Evolutionary conservation across 1,140 invertebrate genomes (phyloP).

Genomic region (Druon quercuslanigerum): DNA sequence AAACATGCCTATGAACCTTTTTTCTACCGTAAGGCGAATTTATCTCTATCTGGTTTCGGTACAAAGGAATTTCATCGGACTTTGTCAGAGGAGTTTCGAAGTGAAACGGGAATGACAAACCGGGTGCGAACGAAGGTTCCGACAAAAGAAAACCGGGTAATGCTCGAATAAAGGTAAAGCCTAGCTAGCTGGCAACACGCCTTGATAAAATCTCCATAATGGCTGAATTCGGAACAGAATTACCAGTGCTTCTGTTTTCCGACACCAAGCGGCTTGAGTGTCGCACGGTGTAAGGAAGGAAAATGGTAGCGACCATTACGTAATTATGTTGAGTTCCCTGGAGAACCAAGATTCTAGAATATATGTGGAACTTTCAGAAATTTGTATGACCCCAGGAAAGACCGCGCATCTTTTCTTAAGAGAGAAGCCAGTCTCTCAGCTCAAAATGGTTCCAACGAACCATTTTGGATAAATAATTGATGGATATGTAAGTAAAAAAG

Average conservation of each 20-base stretch:
- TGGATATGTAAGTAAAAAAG: too few relatives aligned
- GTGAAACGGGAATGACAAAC: background rate
- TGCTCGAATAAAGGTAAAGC: slow-evolving; percentile 59
- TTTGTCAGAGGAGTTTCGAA: background rate
- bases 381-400: background rate
- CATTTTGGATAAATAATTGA: too few relatives aligned
- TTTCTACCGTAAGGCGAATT: too few relatives aligned
- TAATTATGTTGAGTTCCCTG: slow-evolving; percentile 62
- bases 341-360: slow-evolving; percentile 41
- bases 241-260: slow-evolving; percentile 63
- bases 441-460: background rate
- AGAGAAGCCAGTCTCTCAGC: background rate
- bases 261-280: slow-evolving; percentile 49
- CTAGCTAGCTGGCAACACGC: slow-evolving; percentile 59
- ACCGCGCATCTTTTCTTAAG: background rate
- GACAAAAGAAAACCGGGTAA: slow-evolving; percentile 56
- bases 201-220: slow-evolving; percentile 71
- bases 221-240: slow-evolving; percentile 64
- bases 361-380: slow-evolving; percentile 33
- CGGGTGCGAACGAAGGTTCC: slow-evolving; percentile 36
- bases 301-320: slow-evolving; percentile 56
- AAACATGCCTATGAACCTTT: too few relatives aligned
- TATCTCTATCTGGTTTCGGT: too few relatives aligned
- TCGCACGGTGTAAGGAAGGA: slow-evolving; percentile 40
- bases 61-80: background rate